These are phyloP conservation scores for Nycticryphes semicollaris DNA, from an alignment of 2,113 vertebrate species.

Conservation along the genomic window DNA sequence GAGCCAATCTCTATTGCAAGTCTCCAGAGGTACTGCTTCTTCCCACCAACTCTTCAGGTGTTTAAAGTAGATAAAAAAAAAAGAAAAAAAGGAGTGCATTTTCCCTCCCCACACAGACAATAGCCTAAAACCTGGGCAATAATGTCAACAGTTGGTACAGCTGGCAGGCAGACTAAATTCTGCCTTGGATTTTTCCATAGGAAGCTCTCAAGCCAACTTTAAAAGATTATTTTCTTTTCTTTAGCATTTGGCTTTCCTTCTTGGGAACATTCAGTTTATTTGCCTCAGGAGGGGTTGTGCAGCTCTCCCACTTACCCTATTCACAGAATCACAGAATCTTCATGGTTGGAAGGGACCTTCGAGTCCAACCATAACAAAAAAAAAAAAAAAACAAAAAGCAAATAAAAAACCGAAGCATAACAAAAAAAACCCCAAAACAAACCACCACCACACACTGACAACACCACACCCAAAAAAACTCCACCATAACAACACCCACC, in stretches of 20 bases:
- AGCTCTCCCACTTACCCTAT: not conserved
- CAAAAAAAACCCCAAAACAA: no score
- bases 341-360: no score
- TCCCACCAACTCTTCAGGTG: not conserved
- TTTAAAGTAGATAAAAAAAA: not conserved
- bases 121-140: not conserved
- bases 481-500: no score
- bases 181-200: not conserved
- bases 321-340: no score
- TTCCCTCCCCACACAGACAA: not conserved
- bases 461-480: no score
- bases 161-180: not conserved
- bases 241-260: not conserved
- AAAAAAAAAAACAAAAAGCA: no score
- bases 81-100: not conserved
- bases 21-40: not conserved
- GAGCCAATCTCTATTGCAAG: not conserved
- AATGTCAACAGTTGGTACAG: not conserved
- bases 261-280: not conserved
- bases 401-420: no score
- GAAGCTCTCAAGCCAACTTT: not conserved
- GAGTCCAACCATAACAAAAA: no score
- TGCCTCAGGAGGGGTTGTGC: not conserved
- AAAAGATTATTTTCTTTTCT: not conserved
- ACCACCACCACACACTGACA: no score